Evolutionary conservation across 1,140 invertebrate genomes (phyloP), one percentile per base, ranked within the genome.

Genomic region (Drosophila sturtevanti): DNA sequence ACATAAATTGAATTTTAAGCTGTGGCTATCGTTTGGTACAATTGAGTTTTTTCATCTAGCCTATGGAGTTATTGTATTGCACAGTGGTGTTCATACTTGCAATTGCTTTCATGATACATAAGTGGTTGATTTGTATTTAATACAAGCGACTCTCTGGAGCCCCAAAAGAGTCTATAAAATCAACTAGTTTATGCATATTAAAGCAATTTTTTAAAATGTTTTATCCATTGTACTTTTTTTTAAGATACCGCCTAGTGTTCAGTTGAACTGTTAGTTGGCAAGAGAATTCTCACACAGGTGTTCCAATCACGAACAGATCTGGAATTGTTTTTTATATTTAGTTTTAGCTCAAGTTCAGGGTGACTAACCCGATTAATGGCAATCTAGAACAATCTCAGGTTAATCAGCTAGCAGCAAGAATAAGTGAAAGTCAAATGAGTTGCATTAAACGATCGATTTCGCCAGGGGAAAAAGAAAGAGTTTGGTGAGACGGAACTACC

Each of bases 11-110:
- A 81, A 87, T 79, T 82, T 77, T 87, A 82, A 87, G 75, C 68
- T 71, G 65, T 9, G 72, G 75, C 82, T 87, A 87, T 86, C 79
- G 87, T 86, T 87, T 87, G 87, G 65, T 87, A 68, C 87, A 86
- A 87, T 87, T 82, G 79, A 79, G 79, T 86, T 87, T 86, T 87
- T 81, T 81, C 87, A 78, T 75, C 51, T 73, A 63, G 58, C 52
- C 54, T 34, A 62, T 56, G 41, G 58, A 68, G 21, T 27, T 44
- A 60, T 31, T 64, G 63, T 41, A 44, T 67, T 16, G n/a, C 38
- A 41, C n/a, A 41, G 38, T 41, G 38, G n/a, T 4, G n/a, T 6
- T 1, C n/a, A n/a, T 24, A 4, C 24, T 24, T 24, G 24, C 24
- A 24, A 24, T 2, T 24, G 4, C 4, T 24, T 24, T 24, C 1